Conservation (phyloP, 1,140 invertebrate genomes). For the Lepidurus apus region DNA sequence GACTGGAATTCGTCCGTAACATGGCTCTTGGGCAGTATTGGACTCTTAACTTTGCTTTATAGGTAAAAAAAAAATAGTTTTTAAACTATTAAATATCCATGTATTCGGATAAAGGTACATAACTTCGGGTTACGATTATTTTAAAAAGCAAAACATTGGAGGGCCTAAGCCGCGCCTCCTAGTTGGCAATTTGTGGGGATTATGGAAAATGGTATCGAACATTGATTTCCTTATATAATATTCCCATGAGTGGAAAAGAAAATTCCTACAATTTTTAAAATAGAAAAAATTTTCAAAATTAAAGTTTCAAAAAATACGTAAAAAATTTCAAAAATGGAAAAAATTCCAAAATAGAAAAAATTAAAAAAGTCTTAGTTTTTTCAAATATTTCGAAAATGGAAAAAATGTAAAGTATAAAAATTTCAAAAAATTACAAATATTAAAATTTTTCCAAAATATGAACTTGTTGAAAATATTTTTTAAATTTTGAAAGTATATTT, state of each 20-base stretch:
- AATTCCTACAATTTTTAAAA: too few species aligned
- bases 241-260: too few species aligned
- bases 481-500: neutral
- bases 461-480: neutral
- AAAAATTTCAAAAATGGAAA: too few species aligned
- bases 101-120: neutral
- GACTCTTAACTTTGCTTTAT: neutral
- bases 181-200: conserved; percentile 32
- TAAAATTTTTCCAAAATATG: neutral
- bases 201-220: conserved; percentile 28
- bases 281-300: too few species aligned
- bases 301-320: too few species aligned
- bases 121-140: conserved; percentile 25
- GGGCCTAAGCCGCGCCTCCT: conserved; percentile 32
- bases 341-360: too few species aligned
- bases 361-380: too few species aligned
- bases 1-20: neutral
- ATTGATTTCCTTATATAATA: neutral
- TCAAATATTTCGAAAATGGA: too few species aligned
- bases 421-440: too few species aligned
- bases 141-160: conserved; percentile 28
- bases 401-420: too few species aligned
- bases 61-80: neutral
- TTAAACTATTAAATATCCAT: neutral
- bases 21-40: neutral